These are phyloP conservation scores for Tachysurus fulvidraco DNA, from an alignment of 2,113 vertebrate species.

Conservation along the genomic window DNA sequence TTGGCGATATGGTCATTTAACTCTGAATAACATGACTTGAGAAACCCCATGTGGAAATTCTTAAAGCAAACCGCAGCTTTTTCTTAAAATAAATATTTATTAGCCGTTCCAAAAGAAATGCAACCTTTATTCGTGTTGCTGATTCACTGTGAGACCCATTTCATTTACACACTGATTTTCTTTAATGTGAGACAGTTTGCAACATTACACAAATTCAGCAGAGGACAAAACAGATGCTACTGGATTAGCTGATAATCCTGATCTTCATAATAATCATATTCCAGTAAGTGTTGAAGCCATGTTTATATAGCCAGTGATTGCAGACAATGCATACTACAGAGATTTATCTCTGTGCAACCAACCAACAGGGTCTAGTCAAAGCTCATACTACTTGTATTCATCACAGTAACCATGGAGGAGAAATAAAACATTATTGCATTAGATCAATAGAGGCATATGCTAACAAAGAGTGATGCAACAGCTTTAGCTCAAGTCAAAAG, in stretches of 20 bases:
- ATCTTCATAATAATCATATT: constrained; percentile 66
- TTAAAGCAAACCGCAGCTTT: constrained; percentile 17
- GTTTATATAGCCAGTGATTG: constrained; percentile 54
- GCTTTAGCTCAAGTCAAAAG: constrained; percentile 57
- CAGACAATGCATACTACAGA: constrained; percentile 67
- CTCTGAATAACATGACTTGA: background rate
- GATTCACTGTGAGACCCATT: background rate
- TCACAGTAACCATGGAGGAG: constrained; percentile 52
- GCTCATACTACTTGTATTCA: constrained; percentile 55
- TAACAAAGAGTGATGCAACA: constrained; percentile 39
- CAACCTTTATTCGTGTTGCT: background rate
- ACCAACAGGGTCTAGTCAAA: constrained; percentile 53
- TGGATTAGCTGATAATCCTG: constrained; percentile 56
- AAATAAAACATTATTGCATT: constrained; percentile 66
- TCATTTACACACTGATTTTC: constrained; percentile 1
- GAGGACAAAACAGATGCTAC: constrained; percentile 4
- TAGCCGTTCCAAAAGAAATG: background rate
- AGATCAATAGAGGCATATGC: constrained; percentile 49
- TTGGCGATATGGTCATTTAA: background rate
- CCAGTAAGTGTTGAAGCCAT: constrained; percentile 63
- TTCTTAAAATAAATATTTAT: constrained; percentile 2
- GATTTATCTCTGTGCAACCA: constrained; percentile 53
- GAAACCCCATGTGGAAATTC: constrained; percentile 10
- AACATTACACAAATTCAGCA: background rate
- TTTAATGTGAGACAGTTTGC: background rate